A percentile compares a stretch with the other conserved stretches of the same genome.
Evolutionary conservation across 2,797 vertebrate species (phyloP).

Genomic region (Fratercula arctica): DNA sequence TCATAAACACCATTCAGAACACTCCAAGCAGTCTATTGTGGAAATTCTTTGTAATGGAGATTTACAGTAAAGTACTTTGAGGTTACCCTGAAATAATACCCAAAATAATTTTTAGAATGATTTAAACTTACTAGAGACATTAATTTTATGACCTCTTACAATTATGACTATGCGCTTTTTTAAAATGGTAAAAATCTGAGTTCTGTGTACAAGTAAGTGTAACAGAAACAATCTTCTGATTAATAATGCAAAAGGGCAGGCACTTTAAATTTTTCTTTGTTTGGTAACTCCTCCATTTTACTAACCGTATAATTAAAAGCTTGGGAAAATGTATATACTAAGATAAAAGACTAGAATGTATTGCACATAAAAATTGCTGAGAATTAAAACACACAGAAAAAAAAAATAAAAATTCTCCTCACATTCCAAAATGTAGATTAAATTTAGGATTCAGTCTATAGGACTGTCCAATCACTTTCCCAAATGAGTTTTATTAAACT

Average conservation of each 20-base stretch:
- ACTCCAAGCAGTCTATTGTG: neutral
- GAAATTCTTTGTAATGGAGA: neutral
- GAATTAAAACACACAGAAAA: slow-evolving; percentile 9
- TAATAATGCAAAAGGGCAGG: neutral
- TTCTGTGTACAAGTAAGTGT: neutral
- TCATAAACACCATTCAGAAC: neutral
- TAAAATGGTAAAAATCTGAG: neutral
- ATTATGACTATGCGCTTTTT: neutral
- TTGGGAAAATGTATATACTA: neutral
- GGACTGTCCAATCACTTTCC: neutral
- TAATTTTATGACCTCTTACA: neutral
- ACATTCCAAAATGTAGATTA: neutral
- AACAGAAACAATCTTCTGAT: neutral
- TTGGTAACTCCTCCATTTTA: neutral
- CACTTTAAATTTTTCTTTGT: neutral
- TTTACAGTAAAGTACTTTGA: neutral
- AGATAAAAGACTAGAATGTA: neutral
- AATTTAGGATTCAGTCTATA: slow-evolving; percentile 28
- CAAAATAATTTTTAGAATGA: neutral
- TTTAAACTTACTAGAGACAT: neutral
- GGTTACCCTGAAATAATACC: neutral
- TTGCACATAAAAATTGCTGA: slow-evolving; percentile 22
- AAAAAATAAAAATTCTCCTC: neutral
- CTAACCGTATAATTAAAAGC: neutral
- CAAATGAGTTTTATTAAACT: neutral